phyloP scores from a whole-genome alignment of 2,888 invertebrate genomes.

The Lasius fuliginosus region DNA sequence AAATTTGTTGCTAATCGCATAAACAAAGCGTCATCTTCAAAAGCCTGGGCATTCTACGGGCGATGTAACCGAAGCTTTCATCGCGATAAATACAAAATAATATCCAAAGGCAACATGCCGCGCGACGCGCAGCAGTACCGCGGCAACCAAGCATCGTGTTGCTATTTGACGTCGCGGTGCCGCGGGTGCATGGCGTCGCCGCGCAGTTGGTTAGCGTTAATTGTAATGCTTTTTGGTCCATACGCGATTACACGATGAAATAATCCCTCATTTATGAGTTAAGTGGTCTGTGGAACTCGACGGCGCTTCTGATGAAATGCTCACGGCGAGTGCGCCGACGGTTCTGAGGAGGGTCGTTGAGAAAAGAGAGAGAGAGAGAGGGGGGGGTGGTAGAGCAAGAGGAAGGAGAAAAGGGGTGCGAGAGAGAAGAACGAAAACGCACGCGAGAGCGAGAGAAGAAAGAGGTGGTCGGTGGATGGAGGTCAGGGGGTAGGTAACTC shows the following conservation, averaged over 20 bases:
- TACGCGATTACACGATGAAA: slow-evolving; percentile 85
- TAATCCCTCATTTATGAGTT: slow-evolving; percentile 86
- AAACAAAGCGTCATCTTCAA: slow-evolving; percentile 52
- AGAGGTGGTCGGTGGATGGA: slow-evolving; percentile 72
- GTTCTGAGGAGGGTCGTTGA: slow-evolving; percentile 79
- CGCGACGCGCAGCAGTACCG: slow-evolving; percentile 34
- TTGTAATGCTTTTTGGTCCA: slow-evolving; percentile 85
- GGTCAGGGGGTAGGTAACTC: slow-evolving; percentile 78
- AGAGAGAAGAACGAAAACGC: slow-evolving; percentile 47
- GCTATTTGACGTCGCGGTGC: slow-evolving; percentile 77
- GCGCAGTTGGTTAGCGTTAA: slow-evolving; percentile 84
- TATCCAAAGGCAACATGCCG: slow-evolving; percentile 46
- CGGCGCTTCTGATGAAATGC: slow-evolving; percentile 85
- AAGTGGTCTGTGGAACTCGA: slow-evolving; percentile 85
- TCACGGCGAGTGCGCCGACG: slow-evolving; percentile 81
- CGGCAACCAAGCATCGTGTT: slow-evolving; percentile 71
- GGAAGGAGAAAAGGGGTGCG: slow-evolving; percentile 32
- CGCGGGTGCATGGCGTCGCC: slow-evolving; percentile 70
- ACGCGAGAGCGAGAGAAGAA: slow-evolving; percentile 48
- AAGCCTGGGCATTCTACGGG: not conserved
- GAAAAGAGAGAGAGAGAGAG: slow-evolving; percentile 66
- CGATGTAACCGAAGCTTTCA: slow-evolving; percentile 44
- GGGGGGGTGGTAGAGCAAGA: not conserved
- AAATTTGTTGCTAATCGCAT: slow-evolving; percentile 30
- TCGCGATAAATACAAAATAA: slow-evolving; percentile 52